Evolutionary conservation across 2,113 vertebrate species (phyloP).

Genomic region (Lagopus leucura): DNA sequence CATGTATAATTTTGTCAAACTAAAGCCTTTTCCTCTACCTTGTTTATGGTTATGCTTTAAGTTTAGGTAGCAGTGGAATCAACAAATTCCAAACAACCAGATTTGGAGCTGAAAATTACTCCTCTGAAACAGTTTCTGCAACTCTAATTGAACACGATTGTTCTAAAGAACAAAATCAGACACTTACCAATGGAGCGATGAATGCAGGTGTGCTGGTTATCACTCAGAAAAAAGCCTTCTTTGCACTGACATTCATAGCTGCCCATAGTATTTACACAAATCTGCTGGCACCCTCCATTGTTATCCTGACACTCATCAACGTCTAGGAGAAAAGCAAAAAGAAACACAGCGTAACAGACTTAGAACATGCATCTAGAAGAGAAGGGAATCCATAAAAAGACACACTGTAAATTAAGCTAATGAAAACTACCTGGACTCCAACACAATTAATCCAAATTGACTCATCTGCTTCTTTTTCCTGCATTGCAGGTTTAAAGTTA

Average conservation of each 20-base stretch:
- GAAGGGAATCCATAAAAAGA: not conserved
- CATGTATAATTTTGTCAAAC: not conserved
- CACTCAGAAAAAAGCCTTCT: conserved; percentile 94
- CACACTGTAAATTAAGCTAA: not conserved
- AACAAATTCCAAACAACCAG: not conserved
- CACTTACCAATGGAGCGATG: conserved; percentile 95
- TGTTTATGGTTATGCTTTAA: not conserved
- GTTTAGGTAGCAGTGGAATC: not conserved
- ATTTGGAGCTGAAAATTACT: not conserved
- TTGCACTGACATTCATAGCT: conserved; percentile 97
- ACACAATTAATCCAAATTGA: conserved; percentile 20
- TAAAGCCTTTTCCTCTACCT: not conserved
- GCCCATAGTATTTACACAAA: conserved; percentile 96
- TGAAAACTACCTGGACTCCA: not conserved
- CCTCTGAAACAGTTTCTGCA: not conserved
- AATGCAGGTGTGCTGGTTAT: conserved; percentile 99
- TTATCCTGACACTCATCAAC: conserved; percentile 96
- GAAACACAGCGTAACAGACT: not conserved
- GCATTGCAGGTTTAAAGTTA: not conserved
- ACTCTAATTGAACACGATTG: not conserved
- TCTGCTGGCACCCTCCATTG: conserved; percentile 97
- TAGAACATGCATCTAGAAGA: not conserved
- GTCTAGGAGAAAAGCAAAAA: conserved; percentile 77
- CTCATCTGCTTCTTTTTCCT: not conserved
- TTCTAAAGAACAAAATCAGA: not conserved